These are phyloP conservation scores for Pseudocheirus occidentalis DNA, from an alignment of 2,797 vertebrate genomes.

Conservation along the genomic window DNA sequence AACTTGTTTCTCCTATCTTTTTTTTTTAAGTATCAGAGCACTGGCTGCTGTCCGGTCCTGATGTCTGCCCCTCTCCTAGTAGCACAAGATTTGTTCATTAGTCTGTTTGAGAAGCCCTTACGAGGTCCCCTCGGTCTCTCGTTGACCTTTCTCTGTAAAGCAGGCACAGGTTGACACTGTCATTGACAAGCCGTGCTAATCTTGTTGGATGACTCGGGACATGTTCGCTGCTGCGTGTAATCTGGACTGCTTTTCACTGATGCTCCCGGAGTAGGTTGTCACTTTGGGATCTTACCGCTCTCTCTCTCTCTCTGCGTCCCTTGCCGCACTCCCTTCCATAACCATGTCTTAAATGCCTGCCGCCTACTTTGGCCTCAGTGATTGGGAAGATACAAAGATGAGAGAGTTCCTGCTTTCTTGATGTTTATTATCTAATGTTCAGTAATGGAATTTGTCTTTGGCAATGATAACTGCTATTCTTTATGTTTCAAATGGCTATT, in stretches of 20 bases:
- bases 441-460: not conserved
- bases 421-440: not conserved
- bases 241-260: not conserved
- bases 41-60: not conserved
- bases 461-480: not conserved
- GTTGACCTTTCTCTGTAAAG: not conserved
- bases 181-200: not conserved
- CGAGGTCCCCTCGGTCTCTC: not conserved
- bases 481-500: slow-evolving; percentile 45
- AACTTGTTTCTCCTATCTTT: not conserved
- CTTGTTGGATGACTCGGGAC: not conserved
- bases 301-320: not conserved
- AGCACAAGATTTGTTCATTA: not conserved
- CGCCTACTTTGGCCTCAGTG: not conserved
- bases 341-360: not conserved
- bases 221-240: not conserved
- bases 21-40: not conserved
- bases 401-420: not conserved
- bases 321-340: not conserved
- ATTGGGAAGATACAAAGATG: not conserved
- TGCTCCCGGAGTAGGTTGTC: not conserved
- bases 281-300: not conserved
- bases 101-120: not conserved
- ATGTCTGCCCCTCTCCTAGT: not conserved
- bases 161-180: not conserved